Evolutionary conservation across 2,888 invertebrate species (phyloP).

Genomic region (Mythimna lalbum): DNA sequence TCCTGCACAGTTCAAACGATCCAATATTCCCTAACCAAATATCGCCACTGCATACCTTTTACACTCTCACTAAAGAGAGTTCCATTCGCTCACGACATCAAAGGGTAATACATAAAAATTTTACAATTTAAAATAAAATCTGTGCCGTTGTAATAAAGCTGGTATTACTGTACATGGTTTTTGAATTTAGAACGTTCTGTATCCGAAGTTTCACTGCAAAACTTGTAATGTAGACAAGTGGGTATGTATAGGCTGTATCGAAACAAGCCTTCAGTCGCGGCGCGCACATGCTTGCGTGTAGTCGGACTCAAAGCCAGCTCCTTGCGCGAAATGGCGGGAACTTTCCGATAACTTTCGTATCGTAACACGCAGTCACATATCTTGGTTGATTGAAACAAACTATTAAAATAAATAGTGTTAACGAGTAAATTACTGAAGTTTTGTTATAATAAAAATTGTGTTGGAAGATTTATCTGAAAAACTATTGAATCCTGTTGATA

Average conservation of each 20-base stretch:
- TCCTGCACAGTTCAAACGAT: conserved; percentile 53
- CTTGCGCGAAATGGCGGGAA: conserved; percentile 81
- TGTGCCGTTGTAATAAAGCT: conserved; percentile 9
- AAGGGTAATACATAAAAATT: conserved; percentile 29
- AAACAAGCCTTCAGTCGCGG: conserved; percentile 85
- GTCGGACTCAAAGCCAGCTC: conserved; percentile 72
- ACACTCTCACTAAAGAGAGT: conserved; percentile 46
- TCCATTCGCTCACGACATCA: conserved; percentile 28
- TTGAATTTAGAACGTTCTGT: conserved; percentile 62
- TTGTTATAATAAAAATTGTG: conserved; percentile 50
- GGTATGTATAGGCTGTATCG: conserved; percentile 82
- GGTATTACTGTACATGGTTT: neutral
- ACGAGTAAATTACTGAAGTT: conserved; percentile 18
- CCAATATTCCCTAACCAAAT: conserved; percentile 54
- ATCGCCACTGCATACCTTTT: conserved; percentile 66
- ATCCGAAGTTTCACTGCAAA: conserved; percentile 70
- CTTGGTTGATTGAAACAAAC: conserved; percentile 39
- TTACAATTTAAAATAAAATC: conserved; percentile 8
- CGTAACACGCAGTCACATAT: conserved; percentile 68
- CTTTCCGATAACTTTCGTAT: conserved; percentile 84
- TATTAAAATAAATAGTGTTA: conserved; percentile 42
- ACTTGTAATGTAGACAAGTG: conserved; percentile 87
- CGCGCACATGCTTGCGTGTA: conserved; percentile 84
- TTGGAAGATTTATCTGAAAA: conserved; percentile 47
- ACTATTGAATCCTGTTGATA: conserved; percentile 19